Evolutionary conservation across 2,797 vertebrate species (phyloP).

Genomic region (Mus minutoides): DNA sequence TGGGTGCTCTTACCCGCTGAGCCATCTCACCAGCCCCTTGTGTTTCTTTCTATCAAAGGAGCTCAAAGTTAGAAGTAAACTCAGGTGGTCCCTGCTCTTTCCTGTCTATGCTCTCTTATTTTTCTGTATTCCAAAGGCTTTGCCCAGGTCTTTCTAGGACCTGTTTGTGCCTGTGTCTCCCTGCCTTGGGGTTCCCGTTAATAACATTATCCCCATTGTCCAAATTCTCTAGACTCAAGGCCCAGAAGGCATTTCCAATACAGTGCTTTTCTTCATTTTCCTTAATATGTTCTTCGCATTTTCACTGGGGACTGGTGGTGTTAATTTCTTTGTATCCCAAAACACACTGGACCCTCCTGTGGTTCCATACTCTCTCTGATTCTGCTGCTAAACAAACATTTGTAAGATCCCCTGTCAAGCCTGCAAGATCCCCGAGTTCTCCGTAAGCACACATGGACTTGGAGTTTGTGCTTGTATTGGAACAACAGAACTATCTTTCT

Average conservation of each 20-base stretch:
- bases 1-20: too few species aligned
- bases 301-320: neutral
- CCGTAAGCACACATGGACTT: neutral
- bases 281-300: neutral
- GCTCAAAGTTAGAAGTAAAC: neutral
- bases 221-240: neutral
- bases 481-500: neutral
- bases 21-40: too few species aligned
- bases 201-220: neutral
- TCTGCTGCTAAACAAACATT: neutral
- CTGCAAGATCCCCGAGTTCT: neutral
- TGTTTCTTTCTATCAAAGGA: neutral
- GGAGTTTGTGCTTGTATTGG: neutral
- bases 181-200: neutral
- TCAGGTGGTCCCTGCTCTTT: neutral
- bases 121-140: neutral
- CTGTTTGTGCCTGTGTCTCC: neutral
- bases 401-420: neutral
- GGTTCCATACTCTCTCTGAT: neutral
- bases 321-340: neutral
- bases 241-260: constrained; percentile 3
- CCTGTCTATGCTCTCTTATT: neutral
- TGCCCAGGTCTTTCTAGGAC: neutral
- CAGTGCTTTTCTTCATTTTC: neutral
- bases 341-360: neutral